Conservation (phyloP, 2,888 invertebrate species). For the Cerceris ruficornis region DNA sequence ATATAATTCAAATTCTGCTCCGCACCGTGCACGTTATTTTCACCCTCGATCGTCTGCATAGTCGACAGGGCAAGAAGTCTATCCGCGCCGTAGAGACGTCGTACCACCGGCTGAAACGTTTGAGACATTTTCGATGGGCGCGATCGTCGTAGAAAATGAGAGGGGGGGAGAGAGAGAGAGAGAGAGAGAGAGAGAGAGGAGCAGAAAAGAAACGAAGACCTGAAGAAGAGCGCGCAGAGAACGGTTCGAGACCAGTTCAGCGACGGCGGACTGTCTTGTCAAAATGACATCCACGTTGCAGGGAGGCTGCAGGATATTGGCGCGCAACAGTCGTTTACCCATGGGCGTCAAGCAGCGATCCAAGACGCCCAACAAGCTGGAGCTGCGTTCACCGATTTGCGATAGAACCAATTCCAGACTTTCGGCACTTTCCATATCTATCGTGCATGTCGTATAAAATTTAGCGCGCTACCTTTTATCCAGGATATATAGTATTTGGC, state of each 20-base stretch:
- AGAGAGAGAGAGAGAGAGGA: not conserved
- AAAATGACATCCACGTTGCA: conserved; percentile 87
- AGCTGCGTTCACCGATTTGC: conserved; percentile 82
- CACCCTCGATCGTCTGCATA: conserved; percentile 81
- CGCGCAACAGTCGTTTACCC: conserved; percentile 90
- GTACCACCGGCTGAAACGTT: conserved; percentile 82
- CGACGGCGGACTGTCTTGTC: conserved; percentile 88
- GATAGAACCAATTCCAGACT: conserved; percentile 88
- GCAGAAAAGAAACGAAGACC: conserved; percentile 77
- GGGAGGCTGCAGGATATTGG: conserved; percentile 91
- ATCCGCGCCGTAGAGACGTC: conserved; percentile 90
- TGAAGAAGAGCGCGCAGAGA: conserved; percentile 86
- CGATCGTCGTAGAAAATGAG: not conserved
- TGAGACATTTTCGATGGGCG: not conserved
- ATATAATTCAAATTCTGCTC: conserved; percentile 91
- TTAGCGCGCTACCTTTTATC: not conserved
- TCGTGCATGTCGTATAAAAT: not conserved
- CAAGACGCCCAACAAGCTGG: conserved; percentile 86
- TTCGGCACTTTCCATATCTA: conserved; percentile 92
- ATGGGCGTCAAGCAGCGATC: conserved; percentile 88
- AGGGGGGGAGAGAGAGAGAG: not conserved
- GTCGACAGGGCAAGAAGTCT: conserved; percentile 87
- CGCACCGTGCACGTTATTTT: conserved; percentile 81
- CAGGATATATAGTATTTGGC: not conserved
- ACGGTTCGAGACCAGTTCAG: conserved; percentile 88